Base-by-base conservation (phyloP, 2,888 invertebrate genomes). In the Crepidodera aurea region DNA sequence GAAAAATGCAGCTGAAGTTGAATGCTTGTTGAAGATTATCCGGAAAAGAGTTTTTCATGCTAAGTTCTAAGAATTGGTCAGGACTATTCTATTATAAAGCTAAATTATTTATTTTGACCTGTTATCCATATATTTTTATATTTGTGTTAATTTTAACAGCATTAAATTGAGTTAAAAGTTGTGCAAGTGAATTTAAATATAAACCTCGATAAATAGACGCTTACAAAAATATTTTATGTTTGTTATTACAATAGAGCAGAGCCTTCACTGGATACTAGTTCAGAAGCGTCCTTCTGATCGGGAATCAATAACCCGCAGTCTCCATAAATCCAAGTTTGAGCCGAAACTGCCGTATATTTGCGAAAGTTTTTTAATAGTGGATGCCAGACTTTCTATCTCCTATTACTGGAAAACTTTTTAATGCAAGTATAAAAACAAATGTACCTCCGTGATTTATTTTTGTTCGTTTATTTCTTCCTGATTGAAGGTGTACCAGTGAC, bases 291-390 rank as follows among this genome's bases (percentile, higher is more conserved):
- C 71, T 51, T 50, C 55, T 67, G 69, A 75, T 74, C 71, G 69
- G 64, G 67, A 77, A 77, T 77, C 77, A 75, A 77, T 77, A 77
- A 73, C 69, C 72, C 75, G 69, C 75, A 74, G 70, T 69, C 71
- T 71, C 73, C 68, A 75, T 75, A 76, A 75, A 76, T 76, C 70
- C 71, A 62, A 72, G 71, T 72, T 70, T 71, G 70, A 67, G 70
- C 71, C 71, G 67, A 51, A 71, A 72, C 72, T 71, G 73, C 70
- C 73, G 73, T 77, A 74, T 75, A 74, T 75, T 72, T 72, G 62
- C 39, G 29, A 76, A 78, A 77, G 76, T 78, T 78, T 78, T 77
- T 78, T 77, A 77, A 78, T 78, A 77, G 76, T 71, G 65, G 71
- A 73, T 71, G 71, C 73, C 72, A 71, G 71, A 72, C 69, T 68